These are phyloP conservation scores for Trachymyrmex septentrionalis DNA, from an alignment of 1,140 invertebrate genomes.

Conservation along the genomic window DNA sequence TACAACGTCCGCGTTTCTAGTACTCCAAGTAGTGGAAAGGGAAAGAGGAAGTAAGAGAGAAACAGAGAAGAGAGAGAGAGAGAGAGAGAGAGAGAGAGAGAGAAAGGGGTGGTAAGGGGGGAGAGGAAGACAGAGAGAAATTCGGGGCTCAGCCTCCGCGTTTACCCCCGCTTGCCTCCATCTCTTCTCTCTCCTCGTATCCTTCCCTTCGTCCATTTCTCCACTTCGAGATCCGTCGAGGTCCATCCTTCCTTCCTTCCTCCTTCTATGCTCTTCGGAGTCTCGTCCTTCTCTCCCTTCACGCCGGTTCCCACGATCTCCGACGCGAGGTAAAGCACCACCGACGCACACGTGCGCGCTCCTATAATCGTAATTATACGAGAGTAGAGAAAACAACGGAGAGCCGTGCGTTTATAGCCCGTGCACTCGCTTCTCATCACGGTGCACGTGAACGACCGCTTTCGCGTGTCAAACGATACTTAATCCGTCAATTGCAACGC, in stretches of 20 bases:
- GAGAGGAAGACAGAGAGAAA: slow-evolving; percentile 53
- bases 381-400: slow-evolving; percentile 48
- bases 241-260: slow-evolving; percentile 68
- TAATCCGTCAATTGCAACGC: slow-evolving; percentile 35
- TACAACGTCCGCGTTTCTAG: slow-evolving; percentile 74
- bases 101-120: too few species aligned
- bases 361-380: slow-evolving; percentile 62
- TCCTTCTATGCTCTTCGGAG: slow-evolving; percentile 22
- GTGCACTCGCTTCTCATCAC: not conserved
- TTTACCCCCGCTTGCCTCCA: slow-evolving; percentile 49
- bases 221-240: slow-evolving; percentile 36
- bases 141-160: slow-evolving; percentile 60
- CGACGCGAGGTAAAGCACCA: slow-evolving; percentile 55
- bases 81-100: slow-evolving; percentile 15
- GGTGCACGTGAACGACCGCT: slow-evolving; percentile 32
- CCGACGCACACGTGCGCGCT: slow-evolving; percentile 52
- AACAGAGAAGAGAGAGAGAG: slow-evolving; percentile 4
- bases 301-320: slow-evolving; percentile 73
- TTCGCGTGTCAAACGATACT: slow-evolving; percentile 42
- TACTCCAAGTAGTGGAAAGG: slow-evolving; percentile 64
- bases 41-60: slow-evolving; percentile 51
- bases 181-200: slow-evolving; percentile 15
- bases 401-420: not conserved
- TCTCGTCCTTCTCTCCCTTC: slow-evolving; percentile 57
- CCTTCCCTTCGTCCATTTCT: slow-evolving; percentile 31